Evolutionary conservation across 2,888 invertebrate species (phyloP).

Genomic region (Linnaemya vulpina): DNA sequence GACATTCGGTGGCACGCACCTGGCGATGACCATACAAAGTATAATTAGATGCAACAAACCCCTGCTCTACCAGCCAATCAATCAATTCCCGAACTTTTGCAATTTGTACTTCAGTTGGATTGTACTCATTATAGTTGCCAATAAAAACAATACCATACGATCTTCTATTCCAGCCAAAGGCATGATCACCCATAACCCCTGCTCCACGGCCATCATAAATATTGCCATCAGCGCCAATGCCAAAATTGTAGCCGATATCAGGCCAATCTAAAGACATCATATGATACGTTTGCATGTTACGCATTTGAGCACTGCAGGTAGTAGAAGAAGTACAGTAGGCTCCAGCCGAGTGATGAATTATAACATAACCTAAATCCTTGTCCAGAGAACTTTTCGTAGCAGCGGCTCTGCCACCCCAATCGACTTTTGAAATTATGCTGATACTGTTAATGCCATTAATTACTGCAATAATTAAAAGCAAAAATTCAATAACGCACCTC

Average conservation of each 20-base stretch:
- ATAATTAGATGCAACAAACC: conserved; percentile 76
- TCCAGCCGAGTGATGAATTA: conserved; percentile 77
- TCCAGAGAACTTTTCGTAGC: conserved; percentile 73
- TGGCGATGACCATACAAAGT: conserved; percentile 79
- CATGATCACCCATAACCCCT: conserved; percentile 79
- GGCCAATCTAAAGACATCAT: conserved; percentile 78
- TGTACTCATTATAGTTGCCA: conserved; percentile 77
- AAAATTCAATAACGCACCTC: not conserved
- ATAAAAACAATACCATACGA: conserved; percentile 80
- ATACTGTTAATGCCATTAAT: conserved; percentile 66
- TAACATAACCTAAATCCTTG: conserved; percentile 73
- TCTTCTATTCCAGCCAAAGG: conserved; percentile 78
- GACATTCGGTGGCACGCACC: conserved; percentile 79
- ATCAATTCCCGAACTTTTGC: conserved; percentile 76
- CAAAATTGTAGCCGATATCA: conserved; percentile 81
- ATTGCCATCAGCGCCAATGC: conserved; percentile 80
- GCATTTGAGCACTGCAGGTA: conserved; percentile 77
- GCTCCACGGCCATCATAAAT: conserved; percentile 81
- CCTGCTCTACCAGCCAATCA: conserved; percentile 75
- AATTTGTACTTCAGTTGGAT: conserved; percentile 75
- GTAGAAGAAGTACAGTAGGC: conserved; percentile 74
- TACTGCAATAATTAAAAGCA: not conserved
- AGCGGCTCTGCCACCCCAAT: conserved; percentile 79
- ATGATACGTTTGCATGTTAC: conserved; percentile 79
- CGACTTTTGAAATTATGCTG: conserved; percentile 75